Percentiles rank a stretch among this genome's conserved stretches.
phyloP scores from a whole-genome alignment of 2,113 vertebrate species.

The Dicrurus megarhynchus region DNA sequence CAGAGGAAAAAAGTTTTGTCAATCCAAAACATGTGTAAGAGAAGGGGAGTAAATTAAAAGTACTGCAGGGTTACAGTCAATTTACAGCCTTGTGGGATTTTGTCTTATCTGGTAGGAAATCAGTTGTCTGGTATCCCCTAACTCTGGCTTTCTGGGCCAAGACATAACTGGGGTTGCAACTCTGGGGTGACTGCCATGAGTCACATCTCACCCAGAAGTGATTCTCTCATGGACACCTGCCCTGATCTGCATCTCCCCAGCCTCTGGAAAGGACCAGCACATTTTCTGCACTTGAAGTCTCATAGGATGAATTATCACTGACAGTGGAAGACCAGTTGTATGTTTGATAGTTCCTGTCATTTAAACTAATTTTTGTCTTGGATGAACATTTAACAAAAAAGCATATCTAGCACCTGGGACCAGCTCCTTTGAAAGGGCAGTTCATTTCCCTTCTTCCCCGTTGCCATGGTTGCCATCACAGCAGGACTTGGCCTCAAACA shows the following conservation, averaged over 20 bases:
- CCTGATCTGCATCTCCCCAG: neutral
- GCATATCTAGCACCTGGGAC: neutral
- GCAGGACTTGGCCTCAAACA: neutral
- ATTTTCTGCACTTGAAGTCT: neutral
- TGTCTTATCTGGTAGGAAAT: neutral
- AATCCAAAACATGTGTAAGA: neutral
- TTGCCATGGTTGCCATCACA: constrained; percentile 21
- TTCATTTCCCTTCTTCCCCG: neutral
- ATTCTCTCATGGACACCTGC: neutral
- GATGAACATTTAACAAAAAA: neutral
- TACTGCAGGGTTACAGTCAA: neutral
- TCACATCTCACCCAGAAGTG: neutral
- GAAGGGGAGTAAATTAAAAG: neutral
- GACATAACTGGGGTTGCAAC: neutral
- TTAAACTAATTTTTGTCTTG: neutral
- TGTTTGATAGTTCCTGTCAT: neutral
- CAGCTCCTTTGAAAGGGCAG: neutral
- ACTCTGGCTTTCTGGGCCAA: neutral
- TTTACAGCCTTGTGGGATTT: neutral
- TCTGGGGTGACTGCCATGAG: neutral
- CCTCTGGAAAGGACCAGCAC: neutral
- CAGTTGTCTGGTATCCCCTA: neutral
- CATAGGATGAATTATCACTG: neutral
- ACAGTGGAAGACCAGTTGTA: neutral
- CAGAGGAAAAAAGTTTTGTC: neutral